Conservation (phyloP, 2,888 invertebrate genomes). For the Macrophya annulata region DNA sequence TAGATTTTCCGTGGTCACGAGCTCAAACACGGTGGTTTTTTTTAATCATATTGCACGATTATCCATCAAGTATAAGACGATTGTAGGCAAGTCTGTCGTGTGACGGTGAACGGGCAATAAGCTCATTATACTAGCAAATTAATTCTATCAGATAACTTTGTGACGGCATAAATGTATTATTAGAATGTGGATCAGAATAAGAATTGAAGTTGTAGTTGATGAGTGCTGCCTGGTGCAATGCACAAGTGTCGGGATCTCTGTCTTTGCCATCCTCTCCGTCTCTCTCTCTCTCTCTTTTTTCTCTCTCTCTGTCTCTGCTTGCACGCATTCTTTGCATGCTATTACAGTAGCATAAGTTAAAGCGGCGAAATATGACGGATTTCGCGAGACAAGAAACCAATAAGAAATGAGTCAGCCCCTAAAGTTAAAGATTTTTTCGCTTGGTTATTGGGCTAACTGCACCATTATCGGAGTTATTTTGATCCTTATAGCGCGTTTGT, state of each 20-base stretch:
- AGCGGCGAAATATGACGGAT: not conserved
- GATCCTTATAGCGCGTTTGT: not conserved
- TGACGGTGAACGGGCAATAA: constrained; percentile 11
- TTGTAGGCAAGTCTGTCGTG: not conserved
- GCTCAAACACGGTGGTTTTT: not conserved
- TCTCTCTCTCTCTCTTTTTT: not conserved
- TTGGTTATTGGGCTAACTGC: not conserved
- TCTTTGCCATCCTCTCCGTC: not conserved
- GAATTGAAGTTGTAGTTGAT: not conserved
- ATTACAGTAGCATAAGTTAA: not conserved
- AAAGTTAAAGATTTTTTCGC: constrained; percentile 9
- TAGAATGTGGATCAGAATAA: constrained; percentile 41
- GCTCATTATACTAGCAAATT: constrained; percentile 65
- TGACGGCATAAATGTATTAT: constrained; percentile 53
- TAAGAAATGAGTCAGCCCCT: not conserved
- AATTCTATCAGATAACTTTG: constrained; percentile 65
- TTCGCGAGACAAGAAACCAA: not conserved
- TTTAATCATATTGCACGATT: not conserved
- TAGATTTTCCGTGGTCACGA: not conserved
- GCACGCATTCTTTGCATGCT: constrained; percentile 32
- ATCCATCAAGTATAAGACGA: constrained; percentile 7
- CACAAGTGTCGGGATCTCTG: not conserved
- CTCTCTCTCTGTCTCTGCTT: not conserved
- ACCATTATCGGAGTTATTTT: constrained; percentile 31
- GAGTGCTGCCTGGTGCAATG: not conserved